These are phyloP conservation scores for Pseudochirops cupreus DNA, from an alignment of 2,797 vertebrate genomes.

Conservation along the genomic window DNA sequence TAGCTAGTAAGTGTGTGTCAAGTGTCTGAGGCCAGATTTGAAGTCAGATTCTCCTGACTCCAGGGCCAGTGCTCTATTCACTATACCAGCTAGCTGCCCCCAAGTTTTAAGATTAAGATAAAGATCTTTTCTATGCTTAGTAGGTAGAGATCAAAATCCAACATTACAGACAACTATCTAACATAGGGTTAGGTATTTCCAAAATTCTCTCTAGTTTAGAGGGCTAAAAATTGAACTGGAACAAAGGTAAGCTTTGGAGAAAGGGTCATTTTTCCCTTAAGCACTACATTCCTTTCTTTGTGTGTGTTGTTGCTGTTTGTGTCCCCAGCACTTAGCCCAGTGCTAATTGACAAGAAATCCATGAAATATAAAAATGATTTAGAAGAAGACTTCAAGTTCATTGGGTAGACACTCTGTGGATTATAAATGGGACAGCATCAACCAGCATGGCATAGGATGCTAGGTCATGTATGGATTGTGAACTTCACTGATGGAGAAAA, in stretches of 20 bases:
- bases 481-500: not conserved
- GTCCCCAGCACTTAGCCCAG: not conserved
- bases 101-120: not conserved
- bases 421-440: not conserved
- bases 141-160: not conserved
- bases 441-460: not conserved
- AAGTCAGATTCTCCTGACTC: too few species aligned
- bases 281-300: not conserved
- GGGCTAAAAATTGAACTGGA: not conserved
- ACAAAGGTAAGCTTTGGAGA: not conserved
- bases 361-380: not conserved
- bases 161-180: not conserved
- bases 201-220: not conserved
- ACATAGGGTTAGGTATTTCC: not conserved
- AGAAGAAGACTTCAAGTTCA: not conserved
- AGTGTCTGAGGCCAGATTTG: too few species aligned
- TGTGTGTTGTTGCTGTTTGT: not conserved
- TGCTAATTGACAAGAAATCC: not conserved
- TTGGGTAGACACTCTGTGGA: not conserved
- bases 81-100: too few species aligned
- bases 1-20: too few species aligned
- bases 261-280: not conserved
- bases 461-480: not conserved
- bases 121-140: not conserved
- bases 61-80: too few species aligned